Base-by-base conservation (phyloP, 1,140 invertebrate genomes). In the Neuroterus valhalla region DNA sequence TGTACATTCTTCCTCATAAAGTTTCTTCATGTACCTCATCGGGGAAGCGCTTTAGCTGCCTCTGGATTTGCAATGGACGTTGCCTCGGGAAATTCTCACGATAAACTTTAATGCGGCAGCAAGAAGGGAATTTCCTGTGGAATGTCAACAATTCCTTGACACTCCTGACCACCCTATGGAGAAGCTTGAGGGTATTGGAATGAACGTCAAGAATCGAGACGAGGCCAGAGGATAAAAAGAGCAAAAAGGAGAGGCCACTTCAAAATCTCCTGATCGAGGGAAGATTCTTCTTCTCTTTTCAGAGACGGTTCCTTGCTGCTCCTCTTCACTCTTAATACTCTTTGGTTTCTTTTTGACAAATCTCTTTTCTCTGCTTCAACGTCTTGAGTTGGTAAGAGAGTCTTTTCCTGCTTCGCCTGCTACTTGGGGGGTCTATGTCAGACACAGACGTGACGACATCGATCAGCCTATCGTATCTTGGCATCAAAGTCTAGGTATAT, bases 381-480 rank as follows among this genome's bases (percentile, higher is more conserved):
- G 26, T 62, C 52, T 31, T 31, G 52, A 62, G 23, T 23, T 62
- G 23, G 31, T 31, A 62, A 31, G 52, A 62, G 21, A 62, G 52
- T 62, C 52, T 62, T 62, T 52, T 26, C 21, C 26, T 23, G 26
- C 52, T 62, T 62, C 21, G 52, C 15, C 15, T 26, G 23, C 52
- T 62, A 26, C 52, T 23, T 12, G 52, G 52, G 31, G 52, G 23
- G 52, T 62, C 52, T 62, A 23, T 62, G 52, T 62, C 52, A 62
- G 15, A 26, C 52, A 26, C 52, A 62, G 52, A 62, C 52, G 52
- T 62, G 31, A 62, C 52, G 52, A 62, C 52, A 62, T 62, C 52
- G 52, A 62, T 62, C 52, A 62, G 52, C 11, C 26, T 23, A 31
- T 62, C 52, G 52, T 62, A 62, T 62, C 52, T 62, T 62, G 52